Conservation (phyloP, 2,797 vertebrate species). For the Lophotriccus pileatus region DNA sequence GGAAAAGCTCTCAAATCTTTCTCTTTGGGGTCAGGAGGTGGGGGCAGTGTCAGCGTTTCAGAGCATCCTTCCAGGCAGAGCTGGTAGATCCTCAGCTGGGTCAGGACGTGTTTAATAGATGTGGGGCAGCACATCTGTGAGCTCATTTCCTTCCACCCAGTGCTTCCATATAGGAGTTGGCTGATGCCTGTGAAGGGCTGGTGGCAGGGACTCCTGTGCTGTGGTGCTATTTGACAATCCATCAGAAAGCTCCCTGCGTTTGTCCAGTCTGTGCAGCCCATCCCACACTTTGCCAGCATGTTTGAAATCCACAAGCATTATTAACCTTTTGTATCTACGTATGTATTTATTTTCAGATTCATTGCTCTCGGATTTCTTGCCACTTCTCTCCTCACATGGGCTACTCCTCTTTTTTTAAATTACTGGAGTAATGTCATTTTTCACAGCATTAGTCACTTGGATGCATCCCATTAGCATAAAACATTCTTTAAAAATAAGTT, state of each 20-base stretch:
- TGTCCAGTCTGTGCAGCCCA: not conserved
- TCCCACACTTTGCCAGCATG: not conserved
- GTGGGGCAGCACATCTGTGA: not conserved
- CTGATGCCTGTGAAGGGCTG: not conserved
- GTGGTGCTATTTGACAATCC: not conserved
- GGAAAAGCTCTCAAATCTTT: not conserved
- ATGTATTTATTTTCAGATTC: not conserved
- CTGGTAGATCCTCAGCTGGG: not conserved
- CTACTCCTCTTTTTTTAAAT: not conserved
- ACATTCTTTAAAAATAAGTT: conserved; percentile 22
- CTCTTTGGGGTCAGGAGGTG: fast-evolving
- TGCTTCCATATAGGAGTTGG: fast-evolving
- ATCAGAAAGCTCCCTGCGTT: conserved; percentile 17
- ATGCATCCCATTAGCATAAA: conserved; percentile 26
- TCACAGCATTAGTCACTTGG: conserved; percentile 15
- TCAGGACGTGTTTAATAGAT: not conserved
- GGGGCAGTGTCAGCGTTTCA: not conserved
- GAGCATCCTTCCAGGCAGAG: not conserved
- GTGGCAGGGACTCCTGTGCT: not conserved
- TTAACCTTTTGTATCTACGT: not conserved
- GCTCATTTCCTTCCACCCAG: not conserved
- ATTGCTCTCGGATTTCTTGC: not conserved
- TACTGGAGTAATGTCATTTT: not conserved
- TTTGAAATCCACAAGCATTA: not conserved
- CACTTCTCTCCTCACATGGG: not conserved